Percentiles rank a stretch among this genome's conserved stretches.
phyloP scores from a whole-genome alignment of 1,140 invertebrate genomes.

The Sipha flava region DNA sequence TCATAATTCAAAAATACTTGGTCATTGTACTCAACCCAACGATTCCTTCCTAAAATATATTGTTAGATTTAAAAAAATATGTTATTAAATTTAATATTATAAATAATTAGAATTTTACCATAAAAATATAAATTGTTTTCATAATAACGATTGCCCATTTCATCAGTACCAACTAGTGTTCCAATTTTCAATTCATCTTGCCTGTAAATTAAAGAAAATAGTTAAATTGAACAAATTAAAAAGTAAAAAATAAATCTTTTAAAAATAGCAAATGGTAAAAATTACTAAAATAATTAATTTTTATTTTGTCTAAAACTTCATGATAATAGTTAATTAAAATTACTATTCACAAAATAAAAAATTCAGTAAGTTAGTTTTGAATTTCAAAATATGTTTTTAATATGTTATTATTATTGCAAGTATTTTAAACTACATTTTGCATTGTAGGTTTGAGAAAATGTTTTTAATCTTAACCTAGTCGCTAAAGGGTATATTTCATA shows the following conservation, averaged over 20 bases:
- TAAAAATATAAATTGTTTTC: conserved; percentile 85
- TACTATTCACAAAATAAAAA: too few relatives aligned
- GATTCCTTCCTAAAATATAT: conserved; percentile 59
- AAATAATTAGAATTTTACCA: conserved; percentile 48
- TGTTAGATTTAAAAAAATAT: conserved; percentile 36
- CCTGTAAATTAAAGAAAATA: conserved; percentile 48
- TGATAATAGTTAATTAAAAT: too few relatives aligned
- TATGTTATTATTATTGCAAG: too few relatives aligned
- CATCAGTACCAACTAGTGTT: conserved; percentile 80
- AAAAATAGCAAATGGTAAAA: conserved; percentile 39
- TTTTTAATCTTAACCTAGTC: too few relatives aligned
- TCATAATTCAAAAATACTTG: conserved; percentile 79
- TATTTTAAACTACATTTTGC: too few relatives aligned
- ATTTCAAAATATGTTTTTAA: too few relatives aligned
- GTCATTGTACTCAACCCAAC: conserved; percentile 86
- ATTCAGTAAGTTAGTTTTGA: too few relatives aligned
- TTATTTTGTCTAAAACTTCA: too few relatives aligned
- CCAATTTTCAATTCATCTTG: conserved; percentile 82
- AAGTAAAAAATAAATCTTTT: background rate
- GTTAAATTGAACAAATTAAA: background rate
- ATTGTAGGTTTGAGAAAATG: too few relatives aligned
- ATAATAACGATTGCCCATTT: conserved; percentile 94
- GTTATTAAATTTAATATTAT: background rate
- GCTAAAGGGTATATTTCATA: too few relatives aligned
- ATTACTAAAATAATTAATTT: background rate